Evolutionary conservation across 2,888 invertebrate species (phyloP).

Genomic region (Calliscelio sp.): DNA sequence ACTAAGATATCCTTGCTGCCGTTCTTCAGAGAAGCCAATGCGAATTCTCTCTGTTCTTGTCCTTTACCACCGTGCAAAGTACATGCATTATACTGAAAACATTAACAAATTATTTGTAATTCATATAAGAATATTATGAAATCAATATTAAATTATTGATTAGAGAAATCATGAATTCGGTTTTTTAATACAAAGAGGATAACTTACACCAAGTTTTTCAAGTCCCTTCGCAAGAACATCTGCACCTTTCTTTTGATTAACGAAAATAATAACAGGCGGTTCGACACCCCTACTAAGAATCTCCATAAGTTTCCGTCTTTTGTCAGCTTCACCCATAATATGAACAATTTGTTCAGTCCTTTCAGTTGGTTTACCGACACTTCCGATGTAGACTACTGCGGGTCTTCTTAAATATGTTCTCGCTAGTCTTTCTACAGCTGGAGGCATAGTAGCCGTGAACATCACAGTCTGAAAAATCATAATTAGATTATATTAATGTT

Average conservation of each 20-base stretch:
- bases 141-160: no score
- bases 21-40: conserved; percentile 97
- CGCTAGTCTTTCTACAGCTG: conserved; percentile 98
- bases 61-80: conserved; percentile 99
- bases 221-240: no score
- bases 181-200: no score
- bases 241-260: no score
- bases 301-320: conserved; percentile 98
- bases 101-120: no score
- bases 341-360: conserved; percentile 98
- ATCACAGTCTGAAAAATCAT: conserved; percentile 99
- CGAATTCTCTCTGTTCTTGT: conserved; percentile 99
- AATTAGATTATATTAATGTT: no score
- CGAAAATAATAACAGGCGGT: no score
- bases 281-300: no score
- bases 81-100: conserved; percentile 94
- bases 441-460: conserved; percentile 99
- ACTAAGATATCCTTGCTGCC: conserved; percentile 99
- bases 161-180: no score
- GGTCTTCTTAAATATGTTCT: conserved; percentile 97
- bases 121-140: no score
- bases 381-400: conserved; percentile 98
- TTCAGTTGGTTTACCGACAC: conserved; percentile 98
- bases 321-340: conserved; percentile 98
- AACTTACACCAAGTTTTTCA: no score